These are phyloP conservation scores for Cydia strobilella DNA, from an alignment of 1,140 invertebrate genomes.

Conservation along the genomic window DNA sequence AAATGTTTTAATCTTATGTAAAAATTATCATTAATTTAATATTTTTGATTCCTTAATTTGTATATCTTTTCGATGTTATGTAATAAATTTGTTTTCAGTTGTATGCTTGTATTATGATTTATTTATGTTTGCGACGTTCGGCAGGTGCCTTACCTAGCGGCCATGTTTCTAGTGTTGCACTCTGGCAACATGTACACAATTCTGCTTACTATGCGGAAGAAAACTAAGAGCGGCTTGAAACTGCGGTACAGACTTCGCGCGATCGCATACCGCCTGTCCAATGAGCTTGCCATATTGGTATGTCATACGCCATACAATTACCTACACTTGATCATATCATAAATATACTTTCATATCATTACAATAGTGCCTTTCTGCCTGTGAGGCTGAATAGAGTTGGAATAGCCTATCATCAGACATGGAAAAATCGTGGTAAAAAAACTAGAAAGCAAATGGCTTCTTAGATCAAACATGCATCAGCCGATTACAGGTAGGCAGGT, in stretches of 20 bases:
- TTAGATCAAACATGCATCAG: too few species aligned
- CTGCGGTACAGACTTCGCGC: constrained; percentile 76
- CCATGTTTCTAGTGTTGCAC: constrained; percentile 93
- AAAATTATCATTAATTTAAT: neutral
- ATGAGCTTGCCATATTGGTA: constrained; percentile 73
- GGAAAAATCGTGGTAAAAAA: neutral
- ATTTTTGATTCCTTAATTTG: neutral
- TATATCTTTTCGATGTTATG: constrained; percentile 3
- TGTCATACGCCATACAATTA: constrained; percentile 44
- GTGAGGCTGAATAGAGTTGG: neutral
- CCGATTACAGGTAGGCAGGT: too few species aligned
- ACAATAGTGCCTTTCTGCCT: neutral
- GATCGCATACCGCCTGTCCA: constrained; percentile 74
- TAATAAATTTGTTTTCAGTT: constrained; percentile 49
- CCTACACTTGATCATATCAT: neutral
- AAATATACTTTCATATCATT: constrained; percentile 14
- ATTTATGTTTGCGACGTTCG: constrained; percentile 57
- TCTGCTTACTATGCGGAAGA: constrained; percentile 91
- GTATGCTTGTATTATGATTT: constrained; percentile 44
- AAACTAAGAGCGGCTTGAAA: constrained; percentile 86
- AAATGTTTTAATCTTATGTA: constrained; percentile 1
- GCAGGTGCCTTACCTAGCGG: constrained; percentile 85
- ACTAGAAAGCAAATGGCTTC: neutral
- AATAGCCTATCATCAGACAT: neutral
- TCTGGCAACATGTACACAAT: constrained; percentile 92